Conservation (phyloP, 2,797 vertebrate genomes). For the Leuciscus waleckii region DNA sequence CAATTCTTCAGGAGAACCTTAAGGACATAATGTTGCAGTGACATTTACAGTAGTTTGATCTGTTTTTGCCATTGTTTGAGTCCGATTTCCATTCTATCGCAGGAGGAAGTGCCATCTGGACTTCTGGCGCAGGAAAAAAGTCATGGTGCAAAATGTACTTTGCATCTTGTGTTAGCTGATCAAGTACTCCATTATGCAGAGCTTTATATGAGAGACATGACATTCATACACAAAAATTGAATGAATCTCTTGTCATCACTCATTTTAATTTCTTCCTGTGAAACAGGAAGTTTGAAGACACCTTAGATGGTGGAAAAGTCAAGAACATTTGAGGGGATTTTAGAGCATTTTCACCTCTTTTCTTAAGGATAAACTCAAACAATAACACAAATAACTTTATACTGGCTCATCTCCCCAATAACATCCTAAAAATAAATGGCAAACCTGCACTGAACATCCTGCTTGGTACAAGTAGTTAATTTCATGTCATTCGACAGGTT, state of each 20-base stretch:
- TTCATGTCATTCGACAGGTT: conserved; percentile 19
- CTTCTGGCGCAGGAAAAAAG: not conserved
- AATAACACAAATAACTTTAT: conserved; percentile 35
- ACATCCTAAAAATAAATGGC: conserved; percentile 30
- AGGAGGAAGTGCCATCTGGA: conserved; percentile 3
- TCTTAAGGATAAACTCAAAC: conserved; percentile 13
- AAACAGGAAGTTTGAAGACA: conserved; percentile 34
- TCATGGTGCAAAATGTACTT: not conserved
- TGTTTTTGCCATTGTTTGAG: conserved; percentile 24
- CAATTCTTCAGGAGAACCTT: conserved; percentile 96
- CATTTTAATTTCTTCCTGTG: conserved; percentile 15
- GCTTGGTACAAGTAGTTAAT: conserved; percentile 8
- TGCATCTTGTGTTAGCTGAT: conserved; percentile 2
- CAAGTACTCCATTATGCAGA: conserved; percentile 57
- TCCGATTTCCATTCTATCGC: not conserved
- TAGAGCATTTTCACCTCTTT: not conserved
- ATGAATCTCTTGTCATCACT: conserved; percentile 22
- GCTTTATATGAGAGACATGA: conserved; percentile 15
- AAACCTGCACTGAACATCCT: conserved; percentile 47
- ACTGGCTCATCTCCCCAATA: conserved; percentile 18
- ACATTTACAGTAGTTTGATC: conserved; percentile 56
- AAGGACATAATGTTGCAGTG: conserved; percentile 98
- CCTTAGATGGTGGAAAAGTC: conserved; percentile 6
- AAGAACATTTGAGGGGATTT: conserved; percentile 8
- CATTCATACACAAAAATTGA: conserved; percentile 3